Conservation (phyloP, 1,140 invertebrate genomes). For the Homarus americanus region DNA sequence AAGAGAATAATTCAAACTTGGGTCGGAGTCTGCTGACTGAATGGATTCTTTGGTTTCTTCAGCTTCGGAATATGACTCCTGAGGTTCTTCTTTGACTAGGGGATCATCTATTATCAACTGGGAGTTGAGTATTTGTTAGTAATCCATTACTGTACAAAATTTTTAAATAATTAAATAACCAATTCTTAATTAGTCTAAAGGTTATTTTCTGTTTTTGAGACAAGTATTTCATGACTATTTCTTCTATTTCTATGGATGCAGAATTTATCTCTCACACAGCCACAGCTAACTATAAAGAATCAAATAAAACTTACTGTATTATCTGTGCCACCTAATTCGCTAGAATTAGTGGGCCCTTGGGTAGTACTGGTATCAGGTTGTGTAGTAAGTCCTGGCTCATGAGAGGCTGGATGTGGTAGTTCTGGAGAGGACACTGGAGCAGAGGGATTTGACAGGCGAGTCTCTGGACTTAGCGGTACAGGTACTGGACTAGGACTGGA, state of each 20-base stretch:
- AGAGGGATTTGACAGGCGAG: slow-evolving; percentile 1
- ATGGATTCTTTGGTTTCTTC: slow-evolving; percentile 69
- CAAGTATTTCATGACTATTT: no score
- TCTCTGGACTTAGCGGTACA: slow-evolving; percentile 60
- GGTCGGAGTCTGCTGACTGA: slow-evolving; percentile 51
- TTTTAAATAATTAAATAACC: no score
- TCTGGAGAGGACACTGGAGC: slow-evolving; percentile 21
- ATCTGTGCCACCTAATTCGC: not conserved
- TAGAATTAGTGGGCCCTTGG: not conserved
- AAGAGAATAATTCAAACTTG: slow-evolving; percentile 43
- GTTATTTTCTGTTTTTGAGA: no score
- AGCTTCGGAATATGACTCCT: slow-evolving; percentile 59
- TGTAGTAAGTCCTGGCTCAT: slow-evolving; percentile 10
- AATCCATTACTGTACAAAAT: no score
- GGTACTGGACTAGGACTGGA: slow-evolving; percentile 46
- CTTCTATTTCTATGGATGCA: no score
- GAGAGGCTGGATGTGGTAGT: slow-evolving; percentile 15
- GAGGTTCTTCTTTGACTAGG: slow-evolving; percentile 62
- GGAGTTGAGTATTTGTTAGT: not conserved
- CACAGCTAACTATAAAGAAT: not conserved
- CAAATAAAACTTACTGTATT: not conserved
- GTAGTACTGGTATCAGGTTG: slow-evolving; percentile 14
- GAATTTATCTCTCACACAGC: not conserved
- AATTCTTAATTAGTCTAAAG: no score
- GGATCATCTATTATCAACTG: slow-evolving; percentile 56